phyloP scores from a whole-genome alignment of 1,140 invertebrate genomes.

The Dreissena rostriformis region DNA sequence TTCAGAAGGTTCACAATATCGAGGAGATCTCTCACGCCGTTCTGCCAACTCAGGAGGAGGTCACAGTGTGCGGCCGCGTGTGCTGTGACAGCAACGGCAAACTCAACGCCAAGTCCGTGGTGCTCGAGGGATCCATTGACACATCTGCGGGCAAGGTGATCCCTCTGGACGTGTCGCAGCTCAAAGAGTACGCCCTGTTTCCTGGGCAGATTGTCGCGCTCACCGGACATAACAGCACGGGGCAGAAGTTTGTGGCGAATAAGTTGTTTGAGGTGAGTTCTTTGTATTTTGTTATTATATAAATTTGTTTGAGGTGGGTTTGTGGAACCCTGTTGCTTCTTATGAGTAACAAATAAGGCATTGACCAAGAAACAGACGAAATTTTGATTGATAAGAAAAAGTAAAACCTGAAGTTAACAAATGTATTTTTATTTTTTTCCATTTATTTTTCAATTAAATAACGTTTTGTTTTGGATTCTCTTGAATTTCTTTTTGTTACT shows the following conservation, averaged over 20 bases:
- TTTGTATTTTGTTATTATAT: too few relatives aligned
- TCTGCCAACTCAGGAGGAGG: slow-evolving; percentile 77
- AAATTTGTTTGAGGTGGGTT: too few relatives aligned
- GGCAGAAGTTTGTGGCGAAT: slow-evolving; percentile 86
- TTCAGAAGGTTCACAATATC: slow-evolving; percentile 70
- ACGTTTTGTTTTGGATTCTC: too few relatives aligned
- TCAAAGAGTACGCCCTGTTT: slow-evolving; percentile 89
- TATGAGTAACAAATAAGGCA: too few relatives aligned
- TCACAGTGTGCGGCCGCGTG: slow-evolving; percentile 85
- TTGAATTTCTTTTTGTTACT: too few relatives aligned
- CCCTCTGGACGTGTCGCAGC: slow-evolving; percentile 84
- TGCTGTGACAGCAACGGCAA: slow-evolving; percentile 88
- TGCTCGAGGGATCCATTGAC: slow-evolving; percentile 86
- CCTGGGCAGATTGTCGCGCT: slow-evolving; percentile 91
- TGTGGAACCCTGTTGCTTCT: too few relatives aligned
- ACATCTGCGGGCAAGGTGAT: slow-evolving; percentile 80
- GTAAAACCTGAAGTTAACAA: too few relatives aligned
- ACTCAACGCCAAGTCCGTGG: slow-evolving; percentile 86
- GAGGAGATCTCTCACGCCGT: slow-evolving; percentile 73
- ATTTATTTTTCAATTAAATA: too few relatives aligned
- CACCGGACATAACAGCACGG: slow-evolving; percentile 87
- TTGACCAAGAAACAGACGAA: too few relatives aligned
- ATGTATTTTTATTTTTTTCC: too few relatives aligned
- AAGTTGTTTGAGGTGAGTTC: slow-evolving; percentile 83
- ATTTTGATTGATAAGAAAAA: too few relatives aligned